phyloP scores from a whole-genome alignment of 1,140 invertebrate genomes.

The Drosophila pallidifrons region DNA sequence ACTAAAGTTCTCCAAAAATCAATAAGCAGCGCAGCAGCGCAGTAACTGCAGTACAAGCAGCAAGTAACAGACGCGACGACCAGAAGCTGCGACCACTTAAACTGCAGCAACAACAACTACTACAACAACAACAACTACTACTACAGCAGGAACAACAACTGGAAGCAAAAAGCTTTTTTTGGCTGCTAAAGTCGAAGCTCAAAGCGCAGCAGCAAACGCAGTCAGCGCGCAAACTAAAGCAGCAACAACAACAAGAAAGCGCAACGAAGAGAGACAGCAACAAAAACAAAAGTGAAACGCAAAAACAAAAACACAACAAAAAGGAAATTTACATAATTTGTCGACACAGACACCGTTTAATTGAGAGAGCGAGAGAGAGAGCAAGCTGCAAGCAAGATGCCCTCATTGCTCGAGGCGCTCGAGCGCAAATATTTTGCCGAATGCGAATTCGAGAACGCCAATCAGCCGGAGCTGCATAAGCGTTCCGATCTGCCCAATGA shows the following conservation, averaged over 20 bases:
- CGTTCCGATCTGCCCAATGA: slow-evolving; percentile 84
- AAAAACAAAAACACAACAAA: slow-evolving; percentile 29
- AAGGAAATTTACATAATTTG: slow-evolving; percentile 50
- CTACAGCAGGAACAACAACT: slow-evolving; percentile 8
- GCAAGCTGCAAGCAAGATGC: slow-evolving; percentile 86
- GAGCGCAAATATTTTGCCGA: slow-evolving; percentile 91
- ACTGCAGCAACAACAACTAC: slow-evolving; percentile 16
- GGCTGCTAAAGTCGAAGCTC: slow-evolving; percentile 25
- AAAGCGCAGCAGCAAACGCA: slow-evolving; percentile 38
- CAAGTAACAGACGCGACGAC: not conserved
- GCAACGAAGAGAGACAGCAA: slow-evolving; percentile 9
- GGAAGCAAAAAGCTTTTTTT: slow-evolving; percentile 26
- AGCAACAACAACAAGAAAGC: slow-evolving; percentile 7
- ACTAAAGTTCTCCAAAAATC: slow-evolving; percentile 55
- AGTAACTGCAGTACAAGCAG: slow-evolving; percentile 2
- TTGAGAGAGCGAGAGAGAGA: slow-evolving; percentile 15
- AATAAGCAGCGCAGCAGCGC: slow-evolving; percentile 43
- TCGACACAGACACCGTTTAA: slow-evolving; percentile 9
- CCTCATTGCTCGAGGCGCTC: slow-evolving; percentile 93
- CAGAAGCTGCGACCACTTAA: slow-evolving; percentile 17
- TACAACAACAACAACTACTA: not conserved
- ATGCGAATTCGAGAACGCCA: slow-evolving; percentile 77
- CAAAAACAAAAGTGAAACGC: slow-evolving; percentile 45
- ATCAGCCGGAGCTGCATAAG: slow-evolving; percentile 75
- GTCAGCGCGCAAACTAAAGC: slow-evolving; percentile 27